Conservation (phyloP, 2,797 vertebrate species). For the Orestias chungarensis region DNA sequence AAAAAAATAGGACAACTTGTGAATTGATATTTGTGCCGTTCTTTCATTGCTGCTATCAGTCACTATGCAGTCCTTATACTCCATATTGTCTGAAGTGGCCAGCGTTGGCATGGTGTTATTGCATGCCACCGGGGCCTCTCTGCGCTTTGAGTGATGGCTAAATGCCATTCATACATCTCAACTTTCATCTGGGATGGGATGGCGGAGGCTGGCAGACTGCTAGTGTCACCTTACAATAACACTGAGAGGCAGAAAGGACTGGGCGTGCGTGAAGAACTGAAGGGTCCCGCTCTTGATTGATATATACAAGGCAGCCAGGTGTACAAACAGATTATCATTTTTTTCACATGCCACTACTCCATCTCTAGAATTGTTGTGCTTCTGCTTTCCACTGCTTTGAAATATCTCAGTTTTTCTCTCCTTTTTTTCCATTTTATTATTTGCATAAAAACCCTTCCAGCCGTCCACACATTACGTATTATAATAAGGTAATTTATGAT, state of each 20-base stretch:
- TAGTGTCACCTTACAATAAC: conserved; percentile 43
- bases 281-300: conserved; percentile 15
- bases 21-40: conserved; percentile 11
- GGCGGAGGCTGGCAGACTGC: conserved; percentile 29
- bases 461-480: conserved; percentile 55
- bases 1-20: conserved; percentile 1
- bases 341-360: background rate
- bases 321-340: conserved; percentile 4
- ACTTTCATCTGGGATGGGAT: conserved; percentile 38
- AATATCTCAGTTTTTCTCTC: background rate
- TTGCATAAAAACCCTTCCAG: conserved; percentile 56
- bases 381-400: background rate
- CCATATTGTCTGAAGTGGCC: conserved; percentile 33
- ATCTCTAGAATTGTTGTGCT: conserved; percentile 7
- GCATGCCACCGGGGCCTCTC: conserved; percentile 46
- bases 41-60: conserved; percentile 36
- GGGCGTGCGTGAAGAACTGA: conserved; percentile 7
- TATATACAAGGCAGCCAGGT: background rate
- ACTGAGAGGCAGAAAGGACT: conserved; percentile 18
- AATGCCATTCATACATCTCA: conserved; percentile 51
- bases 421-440: conserved; percentile 21
- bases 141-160: conserved; percentile 60
- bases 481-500: conserved; percentile 75
- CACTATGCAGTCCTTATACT: conserved; percentile 8
- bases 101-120: conserved; percentile 40